phyloP scores from a whole-genome alignment of 2,888 invertebrate species.

The Tipula confusa region DNA sequence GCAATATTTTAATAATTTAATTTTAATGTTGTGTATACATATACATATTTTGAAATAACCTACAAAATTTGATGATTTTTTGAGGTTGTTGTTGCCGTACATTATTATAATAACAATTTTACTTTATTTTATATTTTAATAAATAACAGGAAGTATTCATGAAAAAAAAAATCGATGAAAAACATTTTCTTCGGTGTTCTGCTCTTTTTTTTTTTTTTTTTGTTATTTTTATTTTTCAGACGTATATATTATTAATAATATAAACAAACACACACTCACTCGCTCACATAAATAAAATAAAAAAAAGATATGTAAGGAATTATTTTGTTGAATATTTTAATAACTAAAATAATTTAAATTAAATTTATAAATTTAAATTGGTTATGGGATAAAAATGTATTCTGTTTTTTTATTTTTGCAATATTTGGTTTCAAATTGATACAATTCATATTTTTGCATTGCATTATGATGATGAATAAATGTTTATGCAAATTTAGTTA shows the following conservation, averaged over 20 bases:
- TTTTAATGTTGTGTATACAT: not conserved
- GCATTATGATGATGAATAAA: not conserved
- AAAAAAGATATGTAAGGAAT: not conserved
- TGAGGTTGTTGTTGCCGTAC: not conserved
- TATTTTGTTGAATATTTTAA: not conserved
- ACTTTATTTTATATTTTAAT: not conserved
- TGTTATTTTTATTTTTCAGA: not conserved
- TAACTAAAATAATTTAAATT: not conserved
- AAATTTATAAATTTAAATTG: not conserved
- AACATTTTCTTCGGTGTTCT: not conserved
- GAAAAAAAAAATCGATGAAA: not conserved
- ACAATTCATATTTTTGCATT: not conserved
- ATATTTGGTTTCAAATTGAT: not conserved
- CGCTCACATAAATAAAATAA: no score
- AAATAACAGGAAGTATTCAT: not conserved
- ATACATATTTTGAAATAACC: not conserved
- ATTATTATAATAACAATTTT: not conserved
- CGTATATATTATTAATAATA: not conserved
- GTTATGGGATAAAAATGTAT: not conserved
- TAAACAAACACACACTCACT: not conserved
- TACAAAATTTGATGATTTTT: not conserved
- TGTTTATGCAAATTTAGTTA: not conserved
- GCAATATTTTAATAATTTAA: not conserved
- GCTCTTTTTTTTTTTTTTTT: not conserved
- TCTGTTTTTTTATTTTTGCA: not conserved